Percentiles rank a stretch among this genome's conserved stretches.
These are phyloP conservation scores for Archocentrus centrarchus DNA, from an alignment of 2,113 vertebrate species.

Conservation along the genomic window DNA sequence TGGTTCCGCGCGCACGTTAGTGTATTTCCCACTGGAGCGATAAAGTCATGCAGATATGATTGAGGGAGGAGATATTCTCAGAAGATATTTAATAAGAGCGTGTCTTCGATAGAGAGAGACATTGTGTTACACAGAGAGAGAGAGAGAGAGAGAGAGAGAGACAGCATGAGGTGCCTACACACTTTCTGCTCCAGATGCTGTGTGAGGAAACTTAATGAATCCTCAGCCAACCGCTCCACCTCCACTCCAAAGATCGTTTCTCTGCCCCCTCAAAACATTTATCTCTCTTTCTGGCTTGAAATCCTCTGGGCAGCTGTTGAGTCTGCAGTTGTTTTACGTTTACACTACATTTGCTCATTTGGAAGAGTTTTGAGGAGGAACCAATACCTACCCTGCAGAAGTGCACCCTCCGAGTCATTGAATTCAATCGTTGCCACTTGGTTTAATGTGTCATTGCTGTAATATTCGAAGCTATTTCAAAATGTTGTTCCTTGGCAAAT, in stretches of 20 bases:
- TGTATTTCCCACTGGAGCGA: conserved; percentile 48
- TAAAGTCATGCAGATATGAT: conserved; percentile 42
- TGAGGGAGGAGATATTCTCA: conserved; percentile 27
- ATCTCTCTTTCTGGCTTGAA: not conserved
- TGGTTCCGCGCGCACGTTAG: conserved; percentile 42
- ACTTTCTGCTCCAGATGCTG: conserved; percentile 26
- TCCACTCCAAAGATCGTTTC: not conserved
- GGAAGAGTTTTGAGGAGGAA: not conserved
- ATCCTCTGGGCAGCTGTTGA: not conserved
- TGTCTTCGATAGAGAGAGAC: conserved; percentile 12
- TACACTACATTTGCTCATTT: not conserved
- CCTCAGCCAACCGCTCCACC: conserved; percentile 21
- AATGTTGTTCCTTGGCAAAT: not conserved
- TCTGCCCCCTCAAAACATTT: not conserved
- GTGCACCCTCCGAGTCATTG: no score
- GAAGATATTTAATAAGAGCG: conserved; percentile 44
- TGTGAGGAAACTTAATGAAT: conserved; percentile 45
- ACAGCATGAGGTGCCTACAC: conserved; percentile 11
- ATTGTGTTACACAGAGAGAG: not conserved
- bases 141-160: not conserved
- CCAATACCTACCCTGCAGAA: not conserved
- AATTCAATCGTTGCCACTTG: no score
- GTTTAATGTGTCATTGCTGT: no score
- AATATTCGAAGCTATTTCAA: not conserved
- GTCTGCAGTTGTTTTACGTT: not conserved